Evolutionary conservation across 2,797 vertebrate species (phyloP).

Genomic region (Pygocentrus nattereri): DNA sequence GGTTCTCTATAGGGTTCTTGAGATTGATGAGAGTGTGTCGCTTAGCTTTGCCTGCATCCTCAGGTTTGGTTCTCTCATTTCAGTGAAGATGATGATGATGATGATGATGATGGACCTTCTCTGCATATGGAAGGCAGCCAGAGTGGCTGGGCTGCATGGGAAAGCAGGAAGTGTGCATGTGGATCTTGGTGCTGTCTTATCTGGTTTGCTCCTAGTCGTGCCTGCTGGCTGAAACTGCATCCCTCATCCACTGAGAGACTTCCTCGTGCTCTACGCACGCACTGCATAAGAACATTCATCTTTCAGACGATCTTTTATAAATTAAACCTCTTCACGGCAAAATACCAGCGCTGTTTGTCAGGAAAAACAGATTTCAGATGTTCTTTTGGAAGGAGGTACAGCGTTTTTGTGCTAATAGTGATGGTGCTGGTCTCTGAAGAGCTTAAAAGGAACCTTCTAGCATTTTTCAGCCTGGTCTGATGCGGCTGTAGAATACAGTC

Average conservation of each 20-base stretch:
- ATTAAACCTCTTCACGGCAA: not conserved
- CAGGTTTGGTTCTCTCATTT: too few relatives aligned
- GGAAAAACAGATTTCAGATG: not conserved
- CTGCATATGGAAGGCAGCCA: not conserved
- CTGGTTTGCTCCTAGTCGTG: constrained; percentile 44
- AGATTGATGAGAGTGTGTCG: too few relatives aligned
- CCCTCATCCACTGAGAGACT: constrained; percentile 27
- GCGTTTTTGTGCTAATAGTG: not conserved
- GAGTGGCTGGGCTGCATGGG: constrained; percentile 41
- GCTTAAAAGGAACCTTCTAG: not conserved
- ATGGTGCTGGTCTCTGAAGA: not conserved
- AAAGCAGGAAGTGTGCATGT: constrained; percentile 47
- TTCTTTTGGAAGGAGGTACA: not conserved
- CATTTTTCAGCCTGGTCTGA: too few relatives aligned
- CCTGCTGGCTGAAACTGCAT: constrained; percentile 50
- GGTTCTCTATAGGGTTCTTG: too few relatives aligned
- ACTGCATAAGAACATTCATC: constrained; percentile 12
- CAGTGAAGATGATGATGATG: too few relatives aligned
- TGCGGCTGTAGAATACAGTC: too few relatives aligned
- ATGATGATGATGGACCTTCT: not conserved
- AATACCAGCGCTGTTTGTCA: not conserved
- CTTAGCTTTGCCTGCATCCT: too few relatives aligned
- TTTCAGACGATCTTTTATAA: not conserved
- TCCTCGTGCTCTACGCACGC: constrained; percentile 24
- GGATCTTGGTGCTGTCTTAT: constrained; percentile 45